Percentiles rank a stretch among this genome's conserved stretches.
Conservation (phyloP, 2,888 invertebrate genomes). For the Chrysotoxum bicinctum region DNA sequence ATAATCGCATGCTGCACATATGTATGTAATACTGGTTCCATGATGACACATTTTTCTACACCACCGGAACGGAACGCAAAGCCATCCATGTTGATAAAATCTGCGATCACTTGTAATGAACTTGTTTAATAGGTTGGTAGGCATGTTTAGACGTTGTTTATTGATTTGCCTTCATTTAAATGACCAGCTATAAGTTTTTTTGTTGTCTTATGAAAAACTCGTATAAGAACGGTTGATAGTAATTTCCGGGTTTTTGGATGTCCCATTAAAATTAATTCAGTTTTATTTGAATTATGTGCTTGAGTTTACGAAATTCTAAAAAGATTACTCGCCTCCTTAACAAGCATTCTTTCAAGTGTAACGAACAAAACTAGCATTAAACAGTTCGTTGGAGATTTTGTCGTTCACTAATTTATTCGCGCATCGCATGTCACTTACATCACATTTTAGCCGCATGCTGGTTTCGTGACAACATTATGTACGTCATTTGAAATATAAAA, state of each 20-base stretch:
- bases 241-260: conserved; percentile 13
- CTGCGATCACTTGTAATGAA: conserved; percentile 60
- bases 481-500: conserved; percentile 58
- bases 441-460: conserved; percentile 24
- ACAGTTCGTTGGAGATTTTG: conserved; percentile 32
- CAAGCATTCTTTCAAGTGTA: neutral
- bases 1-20: neutral
- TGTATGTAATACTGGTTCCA: conserved; percentile 31
- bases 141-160: conserved; percentile 51
- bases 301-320: neutral
- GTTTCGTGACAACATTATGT: conserved; percentile 13
- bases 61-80: conserved; percentile 8
- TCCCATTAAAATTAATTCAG: neutral
- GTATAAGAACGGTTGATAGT: conserved; percentile 20
- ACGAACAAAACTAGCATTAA: conserved; percentile 17
- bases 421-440: conserved; percentile 51
- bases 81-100: conserved; percentile 23
- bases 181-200: neutral
- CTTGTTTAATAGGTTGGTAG: conserved; percentile 62
- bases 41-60: conserved; percentile 23
- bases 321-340: conserved; percentile 29
- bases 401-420: conserved; percentile 46
- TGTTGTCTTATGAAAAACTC: conserved; percentile 22
- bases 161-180: conserved; percentile 57
- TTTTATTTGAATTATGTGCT: neutral